Percentiles rank a stretch among this genome's conserved stretches.
phyloP scores from a whole-genome alignment of 1,140 invertebrate genomes.

The Andrena cerasifolii region DNA sequence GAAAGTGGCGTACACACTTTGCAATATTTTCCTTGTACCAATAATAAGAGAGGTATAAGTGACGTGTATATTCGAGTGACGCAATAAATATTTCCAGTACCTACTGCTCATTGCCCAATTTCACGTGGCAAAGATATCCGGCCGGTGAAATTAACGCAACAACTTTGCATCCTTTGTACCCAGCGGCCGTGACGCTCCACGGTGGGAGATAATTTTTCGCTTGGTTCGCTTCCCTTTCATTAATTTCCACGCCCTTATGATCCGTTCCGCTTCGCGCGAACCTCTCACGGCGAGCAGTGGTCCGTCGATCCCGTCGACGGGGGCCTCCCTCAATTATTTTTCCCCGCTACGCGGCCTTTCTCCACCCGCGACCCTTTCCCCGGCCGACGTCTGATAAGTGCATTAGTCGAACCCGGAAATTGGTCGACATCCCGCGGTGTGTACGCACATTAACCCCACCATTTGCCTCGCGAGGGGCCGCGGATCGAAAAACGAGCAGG shows the following conservation, averaged over 20 bases:
- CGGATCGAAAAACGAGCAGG: constrained; percentile 18
- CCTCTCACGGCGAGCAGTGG: constrained; percentile 1
- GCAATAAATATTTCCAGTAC: too few species aligned
- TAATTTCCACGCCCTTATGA: constrained; percentile 47
- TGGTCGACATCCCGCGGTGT: constrained; percentile 64
- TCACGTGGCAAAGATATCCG: too few species aligned
- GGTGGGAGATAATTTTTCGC: constrained; percentile 40
- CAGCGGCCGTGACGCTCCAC: not conserved
- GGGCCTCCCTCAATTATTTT: constrained; percentile 61
- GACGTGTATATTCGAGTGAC: too few species aligned
- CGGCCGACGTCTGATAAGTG: constrained; percentile 58
- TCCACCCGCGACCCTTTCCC: constrained; percentile 41
- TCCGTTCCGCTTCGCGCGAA: constrained; percentile 42
- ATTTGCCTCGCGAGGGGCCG: constrained; percentile 33
- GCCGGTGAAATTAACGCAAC: too few species aligned
- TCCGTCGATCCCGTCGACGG: constrained; percentile 27
- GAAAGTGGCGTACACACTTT: too few species aligned
- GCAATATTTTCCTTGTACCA: too few species aligned
- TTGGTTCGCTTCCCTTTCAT: constrained; percentile 30
- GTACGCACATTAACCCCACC: constrained; percentile 63
- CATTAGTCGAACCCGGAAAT: constrained; percentile 68
- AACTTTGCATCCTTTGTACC: too few species aligned
- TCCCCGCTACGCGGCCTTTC: not conserved
- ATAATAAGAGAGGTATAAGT: too few species aligned
- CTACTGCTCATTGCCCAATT: too few species aligned